Percentiles rank a stretch among this genome's conserved stretches.
These are phyloP conservation scores for Amyelois transitella DNA, from an alignment of 1,140 invertebrate species.

Conservation along the genomic window DNA sequence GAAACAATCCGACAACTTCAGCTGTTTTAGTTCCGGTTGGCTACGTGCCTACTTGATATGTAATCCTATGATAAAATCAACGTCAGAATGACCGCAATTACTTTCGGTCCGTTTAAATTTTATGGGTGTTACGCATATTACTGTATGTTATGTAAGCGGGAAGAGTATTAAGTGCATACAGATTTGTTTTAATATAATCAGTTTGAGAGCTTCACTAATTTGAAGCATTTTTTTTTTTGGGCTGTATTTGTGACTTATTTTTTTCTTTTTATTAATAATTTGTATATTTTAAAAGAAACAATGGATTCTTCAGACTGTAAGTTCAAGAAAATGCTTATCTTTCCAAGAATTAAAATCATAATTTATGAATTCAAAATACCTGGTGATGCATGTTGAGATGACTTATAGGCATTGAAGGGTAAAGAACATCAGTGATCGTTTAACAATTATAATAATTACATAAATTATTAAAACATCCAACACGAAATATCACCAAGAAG, in stretches of 20 bases:
- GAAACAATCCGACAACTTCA: background rate
- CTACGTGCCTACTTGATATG: slow-evolving; percentile 7
- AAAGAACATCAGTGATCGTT: too few relatives aligned
- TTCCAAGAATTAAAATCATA: too few relatives aligned
- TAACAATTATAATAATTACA: too few relatives aligned
- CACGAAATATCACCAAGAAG: too few relatives aligned
- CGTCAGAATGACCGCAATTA: slow-evolving; percentile 16
- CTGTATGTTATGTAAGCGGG: slow-evolving; percentile 7
- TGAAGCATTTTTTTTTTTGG: too few relatives aligned
- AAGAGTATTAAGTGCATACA: background rate
- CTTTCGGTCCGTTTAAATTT: slow-evolving; percentile 14
- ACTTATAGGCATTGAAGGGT: too few relatives aligned
- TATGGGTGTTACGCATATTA: slow-evolving; percentile 19
- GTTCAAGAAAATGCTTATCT: too few relatives aligned
- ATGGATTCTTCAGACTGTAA: too few relatives aligned
- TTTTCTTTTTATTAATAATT: background rate
- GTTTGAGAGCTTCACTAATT: background rate
- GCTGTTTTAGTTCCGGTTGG: slow-evolving; percentile 3
- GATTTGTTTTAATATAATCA: background rate
- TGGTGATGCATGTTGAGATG: too few relatives aligned
- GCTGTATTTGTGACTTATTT: background rate
- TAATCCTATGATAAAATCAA: slow-evolving; percentile 23
- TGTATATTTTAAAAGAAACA: too few relatives aligned
- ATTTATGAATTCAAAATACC: too few relatives aligned
- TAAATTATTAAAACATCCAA: too few relatives aligned